Evolutionary conservation across 2,888 invertebrate genomes (phyloP).

Genomic region (Nasonia oneida): DNA sequence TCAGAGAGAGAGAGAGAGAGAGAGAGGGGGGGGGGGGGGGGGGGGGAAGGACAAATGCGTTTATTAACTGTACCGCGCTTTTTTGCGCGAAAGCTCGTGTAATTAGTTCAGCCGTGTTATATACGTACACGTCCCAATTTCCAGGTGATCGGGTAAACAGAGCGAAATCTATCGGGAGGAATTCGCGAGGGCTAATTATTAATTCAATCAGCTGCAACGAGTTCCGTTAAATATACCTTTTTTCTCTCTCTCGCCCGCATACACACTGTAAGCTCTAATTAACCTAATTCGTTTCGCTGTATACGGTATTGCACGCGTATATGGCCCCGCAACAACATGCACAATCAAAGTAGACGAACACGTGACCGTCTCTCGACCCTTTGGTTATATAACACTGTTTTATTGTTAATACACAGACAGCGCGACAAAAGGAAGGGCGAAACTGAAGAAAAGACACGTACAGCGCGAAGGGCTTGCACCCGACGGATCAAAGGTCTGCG

Average conservation of each 20-base stretch:
- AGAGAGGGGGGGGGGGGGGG: too few relatives aligned
- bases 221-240: background rate
- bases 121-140: too few relatives aligned
- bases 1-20: background rate
- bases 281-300: slow-evolving; percentile 22
- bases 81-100: background rate
- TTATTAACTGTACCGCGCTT: slow-evolving; percentile 19
- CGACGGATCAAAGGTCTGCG: background rate
- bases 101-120: too few relatives aligned
- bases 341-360: too few relatives aligned
- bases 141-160: background rate
- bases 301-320: background rate
- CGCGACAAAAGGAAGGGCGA: background rate
- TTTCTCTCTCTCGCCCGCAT: background rate
- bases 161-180: slow-evolving; percentile 21
- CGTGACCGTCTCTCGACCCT: too few relatives aligned
- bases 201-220: background rate
- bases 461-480: background rate
- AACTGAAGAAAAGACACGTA: background rate
- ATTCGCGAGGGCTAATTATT: background rate
- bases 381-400: background rate
- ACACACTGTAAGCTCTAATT: slow-evolving; percentile 10
- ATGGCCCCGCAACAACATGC: too few relatives aligned
- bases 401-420: background rate
- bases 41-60: background rate